phyloP scores from a whole-genome alignment of 1,140 invertebrate species.

The Arctopsyche grandis region DNA sequence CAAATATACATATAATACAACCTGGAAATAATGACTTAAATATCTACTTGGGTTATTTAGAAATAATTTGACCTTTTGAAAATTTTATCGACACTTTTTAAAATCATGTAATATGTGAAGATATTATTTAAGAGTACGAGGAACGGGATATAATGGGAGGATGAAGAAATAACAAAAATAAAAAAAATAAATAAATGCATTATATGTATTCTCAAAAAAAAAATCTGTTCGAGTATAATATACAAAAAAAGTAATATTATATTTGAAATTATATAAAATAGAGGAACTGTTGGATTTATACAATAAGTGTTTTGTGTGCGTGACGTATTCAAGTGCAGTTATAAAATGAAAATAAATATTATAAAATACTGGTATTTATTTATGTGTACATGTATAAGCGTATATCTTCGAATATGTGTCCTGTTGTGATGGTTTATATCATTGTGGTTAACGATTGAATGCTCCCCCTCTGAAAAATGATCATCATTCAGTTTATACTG shows the following conservation, averaged over 20 bases:
- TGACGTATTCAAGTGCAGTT: not conserved
- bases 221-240: no score
- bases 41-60: no score
- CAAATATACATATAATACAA: not conserved
- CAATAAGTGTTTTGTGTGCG: not conserved
- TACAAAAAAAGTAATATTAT: no score
- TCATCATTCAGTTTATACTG: not conserved
- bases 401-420: not conserved
- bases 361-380: not conserved
- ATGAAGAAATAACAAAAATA: no score
- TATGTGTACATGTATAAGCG: not conserved
- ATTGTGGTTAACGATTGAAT: constrained; percentile 28
- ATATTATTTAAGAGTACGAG: no score
- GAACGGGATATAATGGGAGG: no score
- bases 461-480: constrained; percentile 28
- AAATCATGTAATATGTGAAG: no score
- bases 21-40: not conserved
- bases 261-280: no score
- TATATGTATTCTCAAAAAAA: no score
- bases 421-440: constrained; percentile 13
- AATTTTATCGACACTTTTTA: no score
- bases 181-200: no score
- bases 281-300: not conserved
- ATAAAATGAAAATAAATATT: not conserved
- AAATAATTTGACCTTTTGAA: no score